Evolutionary conservation across 2,113 vertebrate genomes (phyloP).

Genomic region (Melanerpes aurifrons): DNA sequence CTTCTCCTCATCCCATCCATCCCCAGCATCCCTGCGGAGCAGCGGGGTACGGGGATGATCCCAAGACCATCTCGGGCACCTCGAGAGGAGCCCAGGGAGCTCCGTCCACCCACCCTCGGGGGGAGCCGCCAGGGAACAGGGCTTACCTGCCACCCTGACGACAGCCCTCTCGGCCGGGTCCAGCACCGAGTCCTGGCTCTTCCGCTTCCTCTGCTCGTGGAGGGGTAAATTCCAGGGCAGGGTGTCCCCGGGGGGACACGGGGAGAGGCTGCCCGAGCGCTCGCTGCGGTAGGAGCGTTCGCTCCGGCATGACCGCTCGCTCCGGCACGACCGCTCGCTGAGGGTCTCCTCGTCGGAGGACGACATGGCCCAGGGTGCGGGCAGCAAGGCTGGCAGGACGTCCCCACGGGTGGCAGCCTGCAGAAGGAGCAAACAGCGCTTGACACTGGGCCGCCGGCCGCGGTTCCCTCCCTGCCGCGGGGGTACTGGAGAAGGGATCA

Average conservation of each 20-base stretch:
- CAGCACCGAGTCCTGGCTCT: conserved; percentile 95
- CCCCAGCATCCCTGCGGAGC: neutral
- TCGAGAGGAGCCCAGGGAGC: rapidly evolving
- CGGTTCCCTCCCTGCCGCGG: neutral
- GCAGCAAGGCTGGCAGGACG: neutral
- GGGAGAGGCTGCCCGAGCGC: conserved; percentile 92
- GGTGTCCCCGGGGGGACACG: conserved; percentile 91
- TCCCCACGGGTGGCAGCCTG: conserved; percentile 51
- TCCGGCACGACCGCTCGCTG: conserved; percentile 91
- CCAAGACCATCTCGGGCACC: rapidly evolving
- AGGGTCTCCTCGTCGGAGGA: conserved; percentile 97
- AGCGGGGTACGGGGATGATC: rapidly evolving
- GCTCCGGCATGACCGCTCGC: conserved; percentile 90
- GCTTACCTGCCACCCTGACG: conserved; percentile 94
- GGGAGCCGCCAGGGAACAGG: neutral
- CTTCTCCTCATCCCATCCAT: neutral
- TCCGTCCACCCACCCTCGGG: rapidly evolving
- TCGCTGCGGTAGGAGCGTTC: conserved; percentile 94
- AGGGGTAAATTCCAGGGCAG: conserved; percentile 96
- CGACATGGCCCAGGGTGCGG: conserved; percentile 81
- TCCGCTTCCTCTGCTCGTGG: conserved; percentile 94
- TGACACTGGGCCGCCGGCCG: rapidly evolving
- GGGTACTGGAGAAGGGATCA: neutral
- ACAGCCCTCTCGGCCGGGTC: conserved; percentile 97
- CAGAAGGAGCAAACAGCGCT: neutral